Base-by-base conservation (phyloP, 2,797 vertebrate genomes). In the Steatocranus sp. region DNA sequence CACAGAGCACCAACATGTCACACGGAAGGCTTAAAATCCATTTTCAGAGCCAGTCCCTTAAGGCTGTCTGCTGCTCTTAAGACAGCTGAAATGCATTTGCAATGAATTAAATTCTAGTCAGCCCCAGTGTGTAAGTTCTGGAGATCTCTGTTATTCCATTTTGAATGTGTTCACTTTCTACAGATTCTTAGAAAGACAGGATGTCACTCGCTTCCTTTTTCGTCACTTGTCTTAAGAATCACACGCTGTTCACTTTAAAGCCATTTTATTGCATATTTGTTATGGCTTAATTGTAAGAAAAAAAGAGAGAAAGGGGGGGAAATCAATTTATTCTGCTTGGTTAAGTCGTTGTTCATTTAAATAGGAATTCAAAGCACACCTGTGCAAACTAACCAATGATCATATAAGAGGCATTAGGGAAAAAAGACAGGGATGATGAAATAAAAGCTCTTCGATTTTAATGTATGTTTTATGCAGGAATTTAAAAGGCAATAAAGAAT, bases 1-100 rank as follows among this genome's bases (percentile, higher is more conserved):
- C 87, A 87, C 81, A 81, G 85, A 88, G 77, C 82, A 76, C 78
- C n/a, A 38, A 53, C 77, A 82, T 76, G 87, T 76, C 81, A 84
- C 81, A 76, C 9, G 15, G 54, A 86, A 76, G 83, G 83, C 86
- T 93, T 91, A 85, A 89, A 90, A 90, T 91, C 87, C 84, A 89
- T 92, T 93, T 91, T 91, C 86, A 86, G 80, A 90, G 82, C 85
- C 80, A n/a, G 79, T 88, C 86, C 88, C 91, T 87, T 78, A 83
- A 83, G 83, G 82, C 83, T 82, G 86, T 88, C 90, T 89, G 54
- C 89, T 78, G 83, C 86, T 89, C 80, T 86, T 87, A 87, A 88
- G 87, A 88, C 86, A 81, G 87, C 83, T 84, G 63, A 90, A 90
- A 92, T 88, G 84, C 81, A 91, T 93, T 91, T 88, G 56, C 76